Evolutionary conservation across 2,888 invertebrate genomes (phyloP).

Genomic region (Dione juno): DNA sequence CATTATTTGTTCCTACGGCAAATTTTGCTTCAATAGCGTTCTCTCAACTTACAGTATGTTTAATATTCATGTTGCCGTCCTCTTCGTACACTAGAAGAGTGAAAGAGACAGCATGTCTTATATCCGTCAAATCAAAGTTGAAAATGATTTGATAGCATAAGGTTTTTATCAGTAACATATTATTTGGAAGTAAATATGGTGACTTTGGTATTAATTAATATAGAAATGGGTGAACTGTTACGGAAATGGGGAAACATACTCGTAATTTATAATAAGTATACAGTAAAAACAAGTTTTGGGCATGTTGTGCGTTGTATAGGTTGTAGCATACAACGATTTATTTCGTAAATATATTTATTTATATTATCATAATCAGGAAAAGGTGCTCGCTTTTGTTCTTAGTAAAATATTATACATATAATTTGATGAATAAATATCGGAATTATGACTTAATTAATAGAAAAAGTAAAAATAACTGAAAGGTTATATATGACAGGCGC

Average conservation of each 20-base stretch:
- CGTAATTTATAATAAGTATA: background rate
- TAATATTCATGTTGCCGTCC: background rate
- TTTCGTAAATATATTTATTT: background rate
- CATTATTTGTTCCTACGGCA: no score
- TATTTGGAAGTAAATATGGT: background rate
- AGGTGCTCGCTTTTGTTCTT: background rate
- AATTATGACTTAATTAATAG: no score
- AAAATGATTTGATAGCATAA: no score
- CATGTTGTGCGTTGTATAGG: background rate
- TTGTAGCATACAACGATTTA: conserved; percentile 20
- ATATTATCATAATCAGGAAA: conserved; percentile 1
- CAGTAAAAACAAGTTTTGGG: background rate
- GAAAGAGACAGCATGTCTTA: background rate
- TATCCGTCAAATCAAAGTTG: no score
- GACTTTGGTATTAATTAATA: background rate
- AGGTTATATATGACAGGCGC: background rate
- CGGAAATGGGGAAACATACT: background rate
- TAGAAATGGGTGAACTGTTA: background rate
- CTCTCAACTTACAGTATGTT: background rate
- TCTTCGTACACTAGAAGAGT: background rate
- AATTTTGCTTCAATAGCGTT: background rate
- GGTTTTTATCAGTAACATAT: background rate
- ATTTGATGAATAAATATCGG: no score
- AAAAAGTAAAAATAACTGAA: background rate
- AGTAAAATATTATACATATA: no score